Evolutionary conservation across 2,888 invertebrate species (phyloP).

Genomic region (Scaptomyza parva): DNA sequence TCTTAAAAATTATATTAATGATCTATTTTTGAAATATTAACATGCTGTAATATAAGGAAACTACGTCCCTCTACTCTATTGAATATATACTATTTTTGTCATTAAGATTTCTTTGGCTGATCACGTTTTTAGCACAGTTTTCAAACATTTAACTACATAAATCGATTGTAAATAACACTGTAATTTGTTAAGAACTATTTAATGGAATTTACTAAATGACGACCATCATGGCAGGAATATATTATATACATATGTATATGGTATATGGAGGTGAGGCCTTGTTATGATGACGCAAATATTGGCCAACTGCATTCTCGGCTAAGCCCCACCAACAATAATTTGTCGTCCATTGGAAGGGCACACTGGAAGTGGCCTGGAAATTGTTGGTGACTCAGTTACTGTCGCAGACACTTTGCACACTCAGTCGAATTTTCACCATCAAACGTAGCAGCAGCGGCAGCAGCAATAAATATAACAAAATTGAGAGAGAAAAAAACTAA

Average conservation of each 20-base stretch:
- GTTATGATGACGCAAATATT: constrained; percentile 40
- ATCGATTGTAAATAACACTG: neutral
- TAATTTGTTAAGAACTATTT: neutral
- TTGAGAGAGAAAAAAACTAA: constrained; percentile 14
- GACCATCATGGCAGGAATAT: constrained; percentile 9
- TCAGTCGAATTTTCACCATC: constrained; percentile 59
- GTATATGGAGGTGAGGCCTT: constrained; percentile 8
- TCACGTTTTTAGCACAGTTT: too few species aligned
- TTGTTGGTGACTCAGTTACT: constrained; percentile 43
- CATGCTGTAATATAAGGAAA: too few species aligned
- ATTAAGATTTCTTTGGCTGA: too few species aligned
- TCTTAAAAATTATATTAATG: too few species aligned
- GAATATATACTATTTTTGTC: too few species aligned
- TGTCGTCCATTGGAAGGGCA: constrained; percentile 41
- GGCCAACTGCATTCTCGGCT: constrained; percentile 15
- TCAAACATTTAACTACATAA: too few species aligned
- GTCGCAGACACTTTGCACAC: constrained; percentile 12
- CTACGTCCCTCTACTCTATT: too few species aligned
- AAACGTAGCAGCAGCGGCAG: constrained; percentile 36
- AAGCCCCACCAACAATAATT: constrained; percentile 18
- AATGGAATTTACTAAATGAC: constrained; percentile 10
- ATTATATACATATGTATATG: neutral
- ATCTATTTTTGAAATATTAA: too few species aligned
- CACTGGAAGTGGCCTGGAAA: constrained; percentile 60
- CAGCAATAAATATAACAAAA: constrained; percentile 25